Evolutionary conservation across 1,140 invertebrate genomes (phyloP).

Genomic region (Apis mellifera): DNA sequence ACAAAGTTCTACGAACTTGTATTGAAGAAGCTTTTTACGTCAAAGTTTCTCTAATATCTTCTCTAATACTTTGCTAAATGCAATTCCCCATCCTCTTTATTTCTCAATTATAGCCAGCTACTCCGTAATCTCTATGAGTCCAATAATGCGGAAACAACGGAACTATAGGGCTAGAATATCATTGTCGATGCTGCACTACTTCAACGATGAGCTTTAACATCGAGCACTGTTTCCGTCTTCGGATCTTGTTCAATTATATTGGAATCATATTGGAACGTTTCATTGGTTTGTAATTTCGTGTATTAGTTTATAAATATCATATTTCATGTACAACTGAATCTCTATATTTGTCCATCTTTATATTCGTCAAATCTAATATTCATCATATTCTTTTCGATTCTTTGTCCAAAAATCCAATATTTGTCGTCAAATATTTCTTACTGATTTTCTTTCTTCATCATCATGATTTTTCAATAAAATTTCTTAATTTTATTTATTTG

Average conservation of each 20-base stretch:
- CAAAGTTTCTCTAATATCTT: conserved; percentile 44
- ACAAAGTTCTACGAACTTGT: no score
- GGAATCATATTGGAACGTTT: background rate
- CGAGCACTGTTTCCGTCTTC: conserved; percentile 5
- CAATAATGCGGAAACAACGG: conserved; percentile 65
- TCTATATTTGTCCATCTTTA: no score
- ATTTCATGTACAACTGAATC: no score
- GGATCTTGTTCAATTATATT: background rate
- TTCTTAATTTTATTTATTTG: no score
- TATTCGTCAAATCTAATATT: no score
- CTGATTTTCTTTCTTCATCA: no score
- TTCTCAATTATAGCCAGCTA: background rate
- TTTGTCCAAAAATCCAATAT: no score
- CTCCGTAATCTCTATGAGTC: conserved; percentile 53
- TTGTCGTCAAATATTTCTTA: no score
- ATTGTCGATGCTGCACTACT: conserved; percentile 45
- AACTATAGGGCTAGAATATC: conserved; percentile 57
- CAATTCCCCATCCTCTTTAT: conserved; percentile 62
- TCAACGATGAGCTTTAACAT: conserved; percentile 22
- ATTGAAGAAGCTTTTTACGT: conserved; percentile 22
- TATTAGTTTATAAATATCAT: background rate
- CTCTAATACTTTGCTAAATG: conserved; percentile 58
- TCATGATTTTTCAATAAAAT: no score
- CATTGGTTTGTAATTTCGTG: background rate
- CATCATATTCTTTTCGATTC: no score